phyloP scores from a whole-genome alignment of 2,113 vertebrate genomes.

The Microtus ochrogaster region DNA sequence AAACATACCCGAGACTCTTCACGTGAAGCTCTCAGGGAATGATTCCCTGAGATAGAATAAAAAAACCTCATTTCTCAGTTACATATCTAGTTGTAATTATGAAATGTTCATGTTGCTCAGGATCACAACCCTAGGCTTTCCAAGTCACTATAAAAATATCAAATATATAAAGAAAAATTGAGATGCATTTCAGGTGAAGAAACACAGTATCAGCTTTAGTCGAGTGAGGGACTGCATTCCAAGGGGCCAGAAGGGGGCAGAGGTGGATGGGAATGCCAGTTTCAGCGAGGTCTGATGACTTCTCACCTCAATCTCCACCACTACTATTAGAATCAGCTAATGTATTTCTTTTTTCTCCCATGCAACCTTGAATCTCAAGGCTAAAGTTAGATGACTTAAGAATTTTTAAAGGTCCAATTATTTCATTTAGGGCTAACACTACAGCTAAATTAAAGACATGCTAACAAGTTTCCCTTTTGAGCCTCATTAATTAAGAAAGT shows the following conservation, averaged over 20 bases:
- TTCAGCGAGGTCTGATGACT: not conserved
- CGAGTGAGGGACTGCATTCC: not conserved
- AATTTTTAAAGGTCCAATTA: slow-evolving; percentile 82
- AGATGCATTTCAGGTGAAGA: not conserved
- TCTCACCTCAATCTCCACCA: not conserved
- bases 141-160: not conserved
- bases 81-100: not conserved
- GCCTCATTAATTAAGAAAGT: slow-evolving; percentile 84
- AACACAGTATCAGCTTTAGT: not conserved
- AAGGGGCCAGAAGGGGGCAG: not conserved
- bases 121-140: not conserved
- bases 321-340: slow-evolving; percentile 7
- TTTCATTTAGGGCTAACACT: slow-evolving; percentile 81
- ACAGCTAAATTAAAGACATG: slow-evolving; percentile 82
- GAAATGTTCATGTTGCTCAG: not conserved
- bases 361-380: slow-evolving; percentile 66
- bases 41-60: slow-evolving; percentile 2
- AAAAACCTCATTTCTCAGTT: not conserved
- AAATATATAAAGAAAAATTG: not conserved
- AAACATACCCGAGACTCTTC: not conserved
- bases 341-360: not conserved
- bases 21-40: not conserved
- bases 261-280: not conserved
- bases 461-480: slow-evolving; percentile 84
- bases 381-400: slow-evolving; percentile 80